phyloP scores from a whole-genome alignment of 2,797 vertebrate genomes.

The Sternarchorhynchus goeldii region DNA sequence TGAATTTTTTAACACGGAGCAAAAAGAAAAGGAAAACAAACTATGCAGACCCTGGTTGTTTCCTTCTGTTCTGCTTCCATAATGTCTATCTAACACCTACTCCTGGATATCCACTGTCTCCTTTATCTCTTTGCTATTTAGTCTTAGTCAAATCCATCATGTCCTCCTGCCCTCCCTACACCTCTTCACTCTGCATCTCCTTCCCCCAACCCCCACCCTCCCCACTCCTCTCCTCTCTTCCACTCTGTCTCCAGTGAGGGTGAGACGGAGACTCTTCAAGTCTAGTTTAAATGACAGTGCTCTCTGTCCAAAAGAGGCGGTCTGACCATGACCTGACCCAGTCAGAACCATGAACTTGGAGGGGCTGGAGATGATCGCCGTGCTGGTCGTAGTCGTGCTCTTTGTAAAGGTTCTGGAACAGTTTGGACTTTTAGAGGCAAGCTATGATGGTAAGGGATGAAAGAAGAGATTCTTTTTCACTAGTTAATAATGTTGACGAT shows the following conservation, averaged over 20 bases:
- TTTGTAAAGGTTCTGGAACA: slow-evolving; percentile 96
- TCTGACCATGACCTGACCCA: slow-evolving; percentile 81
- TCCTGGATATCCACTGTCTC: slow-evolving; percentile 49
- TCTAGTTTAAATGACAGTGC: slow-evolving; percentile 79
- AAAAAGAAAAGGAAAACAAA: slow-evolving; percentile 23
- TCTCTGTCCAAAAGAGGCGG: slow-evolving; percentile 65
- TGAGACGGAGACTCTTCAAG: slow-evolving; percentile 73
- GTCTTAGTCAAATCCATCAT: slow-evolving; percentile 12
- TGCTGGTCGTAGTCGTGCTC: slow-evolving; percentile 91
- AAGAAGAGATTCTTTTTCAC: background rate
- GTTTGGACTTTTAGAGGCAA: slow-evolving; percentile 91
- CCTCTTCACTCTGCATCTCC: slow-evolving; percentile 54
- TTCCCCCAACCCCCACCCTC: slow-evolving; percentile 44
- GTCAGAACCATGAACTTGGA: slow-evolving; percentile 92
- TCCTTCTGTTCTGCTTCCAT: slow-evolving; percentile 15
- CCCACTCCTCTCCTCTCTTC: slow-evolving; percentile 48
- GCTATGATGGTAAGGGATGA: slow-evolving; percentile 89
- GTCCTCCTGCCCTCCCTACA: slow-evolving; percentile 31
- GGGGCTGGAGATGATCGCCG: slow-evolving; percentile 97
- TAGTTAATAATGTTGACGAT: background rate
- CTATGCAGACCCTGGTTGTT: slow-evolving; percentile 40
- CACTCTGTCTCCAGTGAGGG: slow-evolving; percentile 62
- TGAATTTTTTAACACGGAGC: slow-evolving; percentile 55
- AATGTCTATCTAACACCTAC: background rate
- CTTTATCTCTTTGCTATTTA: slow-evolving; percentile 36